Base-by-base conservation (phyloP, 2,888 invertebrate species). In the Ctena decussata region DNA sequence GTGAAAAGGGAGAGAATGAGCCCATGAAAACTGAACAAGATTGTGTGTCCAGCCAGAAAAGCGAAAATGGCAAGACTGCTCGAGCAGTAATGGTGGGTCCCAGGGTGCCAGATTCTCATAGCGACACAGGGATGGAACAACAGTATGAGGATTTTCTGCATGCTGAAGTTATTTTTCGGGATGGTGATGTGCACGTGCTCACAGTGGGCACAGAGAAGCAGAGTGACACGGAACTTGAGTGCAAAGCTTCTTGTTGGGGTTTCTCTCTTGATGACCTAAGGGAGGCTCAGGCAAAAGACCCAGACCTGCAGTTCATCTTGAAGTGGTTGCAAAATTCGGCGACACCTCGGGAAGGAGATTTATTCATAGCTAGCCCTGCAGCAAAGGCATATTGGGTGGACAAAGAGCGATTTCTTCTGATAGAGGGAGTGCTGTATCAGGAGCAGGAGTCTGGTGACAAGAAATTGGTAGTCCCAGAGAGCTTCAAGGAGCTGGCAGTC, bases 361-460 rank as follows among this genome's bases (percentile, higher is more conserved):
- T 72, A 15, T 72, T 72, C 39, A 44, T 44, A 39, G 72, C 72
- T 32, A 44, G 72, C 72, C 72, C 72, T n/a, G 72, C 72, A 44
- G 21, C 72, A 21, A 72, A 72, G 41, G 6, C 27, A n/a, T 72
- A 41, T n/a, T 77, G 60, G 77, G 8, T 77, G 39, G 24, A 77
- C 18, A 77, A 77, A 41, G 65, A 77, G 21, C 12, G 8, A 15
- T 77, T 65, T 37, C 2, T n/a, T 12, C 30, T 77, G 6, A 37
- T 32, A 11, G 49, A 65, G 3, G 65, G 41, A 37, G 35, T 77
- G 35, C 24, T 77, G 39, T 65, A 27, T 37, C 70, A 65, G 30
- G 32, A 21, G n/a, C 8, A 39, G 2, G 24, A 77, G 41, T 8
- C 27, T 27, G 65, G 77, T 8, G 27, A 65, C 1, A 30, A 37